A percentile compares a stretch with the other conserved stretches of the same genome.
phyloP scores from a whole-genome alignment of 2,888 invertebrate species.

The Scelioninae gen. 1 region DNA sequence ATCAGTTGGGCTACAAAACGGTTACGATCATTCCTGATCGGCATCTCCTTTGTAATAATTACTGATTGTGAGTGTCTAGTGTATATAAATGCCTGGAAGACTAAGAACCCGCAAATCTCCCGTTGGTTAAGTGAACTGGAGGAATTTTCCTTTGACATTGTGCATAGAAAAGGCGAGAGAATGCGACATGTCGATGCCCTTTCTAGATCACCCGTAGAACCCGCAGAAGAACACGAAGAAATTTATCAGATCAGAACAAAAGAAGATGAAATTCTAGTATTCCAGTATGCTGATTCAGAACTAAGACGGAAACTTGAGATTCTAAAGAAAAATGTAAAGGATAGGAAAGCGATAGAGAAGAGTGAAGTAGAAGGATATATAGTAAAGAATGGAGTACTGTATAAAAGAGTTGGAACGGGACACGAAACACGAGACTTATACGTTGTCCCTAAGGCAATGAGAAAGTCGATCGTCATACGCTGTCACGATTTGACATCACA shows the following conservation, averaged over 20 bases:
- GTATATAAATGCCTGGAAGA: constrained; percentile 9
- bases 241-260: not conserved
- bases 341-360: no score
- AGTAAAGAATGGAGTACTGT: no score
- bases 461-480: no score
- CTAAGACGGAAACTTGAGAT: no score
- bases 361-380: no score
- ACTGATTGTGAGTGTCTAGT: constrained; percentile 30
- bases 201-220: constrained; percentile 27
- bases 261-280: constrained; percentile 26
- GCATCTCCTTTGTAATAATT: constrained; percentile 4
- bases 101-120: constrained; percentile 23
- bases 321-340: no score
- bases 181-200: constrained; percentile 31
- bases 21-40: constrained; percentile 35
- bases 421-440: no score
- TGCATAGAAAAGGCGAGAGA: constrained; percentile 16
- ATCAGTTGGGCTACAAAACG: constrained; percentile 41
- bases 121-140: not conserved
- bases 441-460: no score
- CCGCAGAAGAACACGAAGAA: constrained; percentile 14
- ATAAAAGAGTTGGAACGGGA: no score
- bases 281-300: no score
- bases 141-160: constrained; percentile 5
- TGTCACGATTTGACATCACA: no score